Evolutionary conservation across 2,888 invertebrate genomes (phyloP), one percentile per base, ranked within the genome.

Genomic region (Muschampia plurimacula): DNA sequence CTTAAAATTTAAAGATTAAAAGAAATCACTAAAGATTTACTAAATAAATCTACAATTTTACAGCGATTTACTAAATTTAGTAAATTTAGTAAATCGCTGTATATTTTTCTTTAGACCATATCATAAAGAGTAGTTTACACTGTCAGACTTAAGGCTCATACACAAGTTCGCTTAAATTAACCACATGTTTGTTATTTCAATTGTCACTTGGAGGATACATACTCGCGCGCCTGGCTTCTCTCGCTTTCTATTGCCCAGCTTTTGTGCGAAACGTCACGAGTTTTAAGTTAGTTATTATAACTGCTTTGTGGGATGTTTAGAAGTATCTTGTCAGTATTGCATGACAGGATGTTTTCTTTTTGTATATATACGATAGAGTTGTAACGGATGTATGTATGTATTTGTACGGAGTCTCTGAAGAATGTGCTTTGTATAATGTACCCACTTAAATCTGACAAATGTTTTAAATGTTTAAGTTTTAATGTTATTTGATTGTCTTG

Each of bases 161-260:
- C 75, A 72, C 76, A 68, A 75, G 78, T 74, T 70, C 71, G 76
- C 77, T 79, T 78, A 79, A 80, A 81, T 81, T 82, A 80, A 81
- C 80, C 77, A 75, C 74, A 76, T 78, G 79, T 79, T 80, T 82
- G 81, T 80, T 81, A 75, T 81, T 78, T 75, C 79, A 80, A 79
- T 82, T 82, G 80, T 78, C 80, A 77, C 79, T 71, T 55, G 67
- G 36, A 15, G 60, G 39, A 46, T 44, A 68, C 65, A 44, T 57
- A 12, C 60, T 67, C 66, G 10, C 55, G 63, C 62, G 57, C 72
- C 44, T 65, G 57, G 72, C 68, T 59, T 66, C 55, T 49, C 44
- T 44, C 67, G 65, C 64, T 59, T 70, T 57, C 64, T 13, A 49
- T 46, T 65, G 57, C 67, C 67, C 49, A 66, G 49, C 28, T 12